phyloP scores from a whole-genome alignment of 2,888 invertebrate species.

The Crematogaster levior region DNA sequence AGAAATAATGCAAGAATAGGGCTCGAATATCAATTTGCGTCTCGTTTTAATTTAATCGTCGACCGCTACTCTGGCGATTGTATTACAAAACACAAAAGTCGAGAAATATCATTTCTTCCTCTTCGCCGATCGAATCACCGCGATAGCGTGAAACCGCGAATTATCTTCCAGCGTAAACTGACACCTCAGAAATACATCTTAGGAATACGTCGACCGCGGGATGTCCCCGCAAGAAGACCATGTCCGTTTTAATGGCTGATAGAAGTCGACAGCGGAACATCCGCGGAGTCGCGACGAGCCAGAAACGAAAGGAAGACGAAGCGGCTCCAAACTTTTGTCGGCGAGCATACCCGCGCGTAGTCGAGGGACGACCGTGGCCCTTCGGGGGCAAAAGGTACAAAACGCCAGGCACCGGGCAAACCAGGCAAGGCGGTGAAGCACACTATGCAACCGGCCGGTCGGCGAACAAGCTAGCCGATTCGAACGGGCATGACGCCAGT shows the following conservation, averaged over 20 bases:
- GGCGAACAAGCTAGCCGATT: slow-evolving; percentile 66
- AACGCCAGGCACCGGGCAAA: slow-evolving; percentile 61
- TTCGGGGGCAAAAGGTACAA: slow-evolving; percentile 68
- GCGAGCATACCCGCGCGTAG: slow-evolving; percentile 59
- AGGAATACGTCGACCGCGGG: slow-evolving; percentile 6
- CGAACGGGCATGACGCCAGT: slow-evolving; percentile 75
- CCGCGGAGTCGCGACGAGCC: background rate
- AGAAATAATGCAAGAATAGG: background rate
- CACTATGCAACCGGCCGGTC: slow-evolving; percentile 66
- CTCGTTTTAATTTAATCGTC: no score
- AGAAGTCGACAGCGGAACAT: background rate
- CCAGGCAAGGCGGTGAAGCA: slow-evolving; percentile 70
- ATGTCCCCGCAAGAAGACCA: background rate
- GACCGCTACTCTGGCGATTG: background rate
- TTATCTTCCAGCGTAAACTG: background rate
- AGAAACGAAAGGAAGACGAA: background rate
- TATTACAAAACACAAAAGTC: background rate
- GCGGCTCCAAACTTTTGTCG: slow-evolving; percentile 53
- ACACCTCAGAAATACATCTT: background rate
- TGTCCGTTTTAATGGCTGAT: background rate
- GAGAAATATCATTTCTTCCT: background rate
- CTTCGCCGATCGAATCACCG: background rate
- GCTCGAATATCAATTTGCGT: background rate
- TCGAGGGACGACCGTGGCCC: slow-evolving; percentile 67
- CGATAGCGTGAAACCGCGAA: background rate